Conservation (phyloP, 2,113 vertebrate genomes). For the Macrotis lagotis region DNA sequence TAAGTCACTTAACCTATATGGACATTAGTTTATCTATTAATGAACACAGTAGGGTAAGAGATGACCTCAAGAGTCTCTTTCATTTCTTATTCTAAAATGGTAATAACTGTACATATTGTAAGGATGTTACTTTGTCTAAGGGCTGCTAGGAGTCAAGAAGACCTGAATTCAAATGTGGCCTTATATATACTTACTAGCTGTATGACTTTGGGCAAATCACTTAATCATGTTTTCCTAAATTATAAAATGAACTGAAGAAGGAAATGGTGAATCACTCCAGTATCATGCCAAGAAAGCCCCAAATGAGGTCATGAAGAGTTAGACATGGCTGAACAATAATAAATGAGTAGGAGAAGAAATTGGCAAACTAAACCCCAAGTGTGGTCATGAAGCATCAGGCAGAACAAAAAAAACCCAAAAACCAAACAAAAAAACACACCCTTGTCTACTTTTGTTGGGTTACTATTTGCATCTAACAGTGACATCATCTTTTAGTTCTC, state of each 20-base stretch:
- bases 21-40: not conserved
- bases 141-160: not conserved
- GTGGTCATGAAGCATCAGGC: not conserved
- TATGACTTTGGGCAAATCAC: not conserved
- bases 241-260: not conserved
- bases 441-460: not conserved
- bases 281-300: no score
- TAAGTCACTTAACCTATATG: not conserved
- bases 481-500: not conserved
- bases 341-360: no score
- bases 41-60: not conserved
- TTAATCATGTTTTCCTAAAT: not conserved
- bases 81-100: not conserved
- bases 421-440: not conserved
- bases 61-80: not conserved
- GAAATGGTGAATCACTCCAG: no score
- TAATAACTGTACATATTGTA: not conserved
- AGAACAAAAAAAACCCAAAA: not conserved
- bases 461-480: rapidly evolving
- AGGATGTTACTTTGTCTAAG: not conserved
- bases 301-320: no score
- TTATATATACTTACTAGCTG: not conserved
- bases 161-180: not conserved
- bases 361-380: not conserved
- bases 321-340: no score